Conservation (phyloP, 2,888 invertebrate species). For the Eretmocerus hayati region DNA sequence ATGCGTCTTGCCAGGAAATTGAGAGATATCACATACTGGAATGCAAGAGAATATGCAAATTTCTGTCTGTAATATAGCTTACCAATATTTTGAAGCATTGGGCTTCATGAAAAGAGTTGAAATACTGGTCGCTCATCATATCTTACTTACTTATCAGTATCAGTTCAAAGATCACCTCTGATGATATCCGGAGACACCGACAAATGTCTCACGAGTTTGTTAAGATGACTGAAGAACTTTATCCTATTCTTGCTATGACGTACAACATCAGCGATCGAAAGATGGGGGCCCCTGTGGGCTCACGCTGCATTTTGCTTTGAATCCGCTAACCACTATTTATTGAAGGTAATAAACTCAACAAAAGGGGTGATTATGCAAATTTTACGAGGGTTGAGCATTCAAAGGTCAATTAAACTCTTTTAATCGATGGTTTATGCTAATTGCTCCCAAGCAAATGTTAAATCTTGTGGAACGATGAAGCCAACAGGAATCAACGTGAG, state of each 20-base stretch:
- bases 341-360: background rate
- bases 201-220: background rate
- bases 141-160: background rate
- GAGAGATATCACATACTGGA: too few relatives aligned
- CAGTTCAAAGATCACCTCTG: background rate
- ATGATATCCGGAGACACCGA: background rate
- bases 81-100: background rate
- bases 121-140: background rate
- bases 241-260: background rate
- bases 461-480: background rate
- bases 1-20: too few relatives aligned
- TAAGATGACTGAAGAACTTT: background rate
- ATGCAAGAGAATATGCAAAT: background rate
- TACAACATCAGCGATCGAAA: background rate
- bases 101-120: background rate
- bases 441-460: background rate
- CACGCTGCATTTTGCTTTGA: background rate
- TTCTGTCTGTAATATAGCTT: background rate
- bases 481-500: background rate
- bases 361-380: background rate
- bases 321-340: background rate
- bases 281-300: constrained; percentile 1
- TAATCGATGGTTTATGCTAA: background rate
- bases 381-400: too few relatives aligned
- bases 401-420: background rate